Evolutionary conservation across 2,888 invertebrate species (phyloP).

Genomic region (Allolobophora icterica): DNA sequence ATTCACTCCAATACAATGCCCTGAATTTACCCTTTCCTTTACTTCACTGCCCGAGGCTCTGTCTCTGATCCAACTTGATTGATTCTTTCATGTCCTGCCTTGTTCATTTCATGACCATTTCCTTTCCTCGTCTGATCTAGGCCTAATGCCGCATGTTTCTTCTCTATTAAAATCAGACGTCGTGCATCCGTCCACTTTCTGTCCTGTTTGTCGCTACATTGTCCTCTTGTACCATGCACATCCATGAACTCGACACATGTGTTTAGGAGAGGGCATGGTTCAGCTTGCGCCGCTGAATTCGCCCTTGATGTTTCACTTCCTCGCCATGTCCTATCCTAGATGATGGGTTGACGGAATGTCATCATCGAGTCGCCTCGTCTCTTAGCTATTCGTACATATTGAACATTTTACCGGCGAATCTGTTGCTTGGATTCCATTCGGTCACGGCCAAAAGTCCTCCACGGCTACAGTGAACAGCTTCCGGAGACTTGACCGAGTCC

Average conservation of each 20-base stretch:
- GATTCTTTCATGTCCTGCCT: too few species aligned
- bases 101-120: background rate
- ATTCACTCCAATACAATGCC: too few species aligned
- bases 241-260: too few species aligned
- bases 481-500: constrained; percentile 45
- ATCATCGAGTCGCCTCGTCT: background rate
- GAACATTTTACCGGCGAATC: constrained; percentile 46
- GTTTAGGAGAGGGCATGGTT: too few species aligned
- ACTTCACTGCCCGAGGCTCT: too few species aligned
- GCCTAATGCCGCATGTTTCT: background rate
- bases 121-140: too few species aligned
- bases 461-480: constrained; percentile 39
- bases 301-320: background rate
- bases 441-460: constrained; percentile 43
- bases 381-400: constrained; percentile 40
- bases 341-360: background rate
- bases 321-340: background rate
- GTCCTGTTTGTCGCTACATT: too few species aligned
- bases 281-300: background rate
- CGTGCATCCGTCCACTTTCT: too few species aligned
- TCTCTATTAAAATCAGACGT: too few species aligned
- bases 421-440: constrained; percentile 47
- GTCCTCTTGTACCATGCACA: too few species aligned
- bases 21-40: too few species aligned
- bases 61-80: too few species aligned